These are phyloP conservation scores for Hydropsyche tenuis DNA, from an alignment of 1,140 invertebrate genomes.

Conservation along the genomic window DNA sequence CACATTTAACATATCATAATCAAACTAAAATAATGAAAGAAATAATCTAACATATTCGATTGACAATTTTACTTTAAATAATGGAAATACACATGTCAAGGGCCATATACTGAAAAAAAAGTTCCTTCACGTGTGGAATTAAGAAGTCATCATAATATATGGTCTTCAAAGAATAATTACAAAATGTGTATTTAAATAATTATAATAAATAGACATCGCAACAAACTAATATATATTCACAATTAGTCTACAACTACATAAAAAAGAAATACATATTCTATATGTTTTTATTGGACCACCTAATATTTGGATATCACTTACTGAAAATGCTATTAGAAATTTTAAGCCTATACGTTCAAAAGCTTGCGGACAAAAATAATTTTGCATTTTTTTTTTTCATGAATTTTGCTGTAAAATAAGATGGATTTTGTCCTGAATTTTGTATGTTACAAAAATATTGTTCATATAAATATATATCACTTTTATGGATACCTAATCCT, in stretches of 20 bases:
- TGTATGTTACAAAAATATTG: too few relatives aligned
- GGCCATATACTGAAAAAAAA: background rate
- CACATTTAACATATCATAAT: background rate
- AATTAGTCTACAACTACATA: slow-evolving; percentile 20
- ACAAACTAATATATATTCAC: slow-evolving; percentile 19
- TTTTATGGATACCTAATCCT: too few relatives aligned
- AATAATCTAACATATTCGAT: slow-evolving; percentile 5
- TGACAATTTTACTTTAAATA: background rate
- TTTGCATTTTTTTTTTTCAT: background rate
- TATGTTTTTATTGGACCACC: slow-evolving; percentile 29
- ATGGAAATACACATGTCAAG: slow-evolving; percentile 4
- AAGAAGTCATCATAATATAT: background rate
- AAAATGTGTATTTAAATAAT: slow-evolving; percentile 14
- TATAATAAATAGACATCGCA: slow-evolving; percentile 30
- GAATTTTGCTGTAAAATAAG: background rate
- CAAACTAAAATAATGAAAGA: background rate
- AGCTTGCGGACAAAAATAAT: background rate
- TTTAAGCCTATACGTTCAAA: background rate
- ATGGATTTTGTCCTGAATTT: too few relatives aligned
- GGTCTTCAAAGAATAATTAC: background rate
- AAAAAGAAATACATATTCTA: slow-evolving; percentile 10
- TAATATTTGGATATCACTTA: slow-evolving; percentile 31
- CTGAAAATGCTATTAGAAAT: slow-evolving; percentile 3
- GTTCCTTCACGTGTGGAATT: too few relatives aligned
- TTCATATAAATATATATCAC: too few relatives aligned